These are phyloP conservation scores for Sebastes nivosus DNA, from an alignment of 2,797 vertebrate genomes.

Conservation along the genomic window DNA sequence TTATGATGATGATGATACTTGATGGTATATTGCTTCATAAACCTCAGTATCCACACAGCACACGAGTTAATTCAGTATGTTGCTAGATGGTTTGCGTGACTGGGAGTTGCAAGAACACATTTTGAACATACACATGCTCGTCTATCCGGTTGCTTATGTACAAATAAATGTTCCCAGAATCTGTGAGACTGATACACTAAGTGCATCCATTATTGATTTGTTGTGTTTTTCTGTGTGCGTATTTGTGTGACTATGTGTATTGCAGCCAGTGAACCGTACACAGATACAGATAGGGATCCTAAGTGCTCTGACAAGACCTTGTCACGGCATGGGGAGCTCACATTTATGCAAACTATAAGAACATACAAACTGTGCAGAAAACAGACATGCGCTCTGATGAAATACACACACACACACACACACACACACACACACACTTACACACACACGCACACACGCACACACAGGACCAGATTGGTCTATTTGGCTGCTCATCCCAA, in stretches of 20 bases:
- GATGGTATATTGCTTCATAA: not conserved
- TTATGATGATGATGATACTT: not conserved
- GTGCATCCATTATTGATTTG: conserved; percentile 28
- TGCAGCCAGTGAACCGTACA: not conserved
- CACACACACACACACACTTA: not conserved
- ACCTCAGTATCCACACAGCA: not conserved
- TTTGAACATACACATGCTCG: not conserved
- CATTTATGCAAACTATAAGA: not conserved
- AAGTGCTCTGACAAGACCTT: conserved; percentile 2
- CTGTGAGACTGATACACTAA: conserved; percentile 12
- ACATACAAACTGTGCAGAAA: not conserved
- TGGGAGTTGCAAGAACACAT: not conserved
- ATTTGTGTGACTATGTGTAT: not conserved
- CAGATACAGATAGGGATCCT: not conserved
- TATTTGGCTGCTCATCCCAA: conserved; percentile 57
- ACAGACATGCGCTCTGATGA: not conserved
- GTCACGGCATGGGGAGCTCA: conserved; percentile 1
- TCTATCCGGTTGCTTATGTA: not conserved
- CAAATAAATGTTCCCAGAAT: conserved; percentile 25
- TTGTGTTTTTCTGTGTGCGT: not conserved
- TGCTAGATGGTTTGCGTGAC: not conserved
- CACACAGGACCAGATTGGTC: conserved; percentile 10
- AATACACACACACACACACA: not conserved
- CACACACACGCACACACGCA: not conserved
- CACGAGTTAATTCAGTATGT: not conserved